Conservation (phyloP, 92 coral and sea anemone genomes). For the Scolanthus callimorphus region DNA sequence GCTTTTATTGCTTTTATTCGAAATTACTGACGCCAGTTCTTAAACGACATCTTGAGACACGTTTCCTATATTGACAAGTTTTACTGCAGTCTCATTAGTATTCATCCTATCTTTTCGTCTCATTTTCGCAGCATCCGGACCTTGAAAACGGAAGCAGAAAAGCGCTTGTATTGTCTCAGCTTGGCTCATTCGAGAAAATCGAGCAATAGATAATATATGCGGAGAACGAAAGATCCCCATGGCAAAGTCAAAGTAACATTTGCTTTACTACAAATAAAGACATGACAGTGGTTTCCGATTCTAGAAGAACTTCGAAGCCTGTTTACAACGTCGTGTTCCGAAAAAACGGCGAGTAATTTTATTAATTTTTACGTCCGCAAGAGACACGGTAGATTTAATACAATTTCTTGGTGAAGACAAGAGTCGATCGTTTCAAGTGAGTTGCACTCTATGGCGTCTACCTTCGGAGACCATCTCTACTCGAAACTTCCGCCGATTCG, state of each 20-base stretch:
- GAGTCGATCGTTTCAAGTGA: no score
- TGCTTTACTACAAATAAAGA: not conserved
- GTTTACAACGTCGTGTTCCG: not conserved
- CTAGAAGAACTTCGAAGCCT: not conserved
- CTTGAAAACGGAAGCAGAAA: not conserved
- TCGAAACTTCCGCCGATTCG: constrained; percentile 78
- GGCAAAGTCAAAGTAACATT: no score
- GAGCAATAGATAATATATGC: not conserved
- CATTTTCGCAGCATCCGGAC: not conserved
- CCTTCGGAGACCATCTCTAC: constrained; percentile 60
- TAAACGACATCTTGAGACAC: no score
- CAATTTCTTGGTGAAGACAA: no score
- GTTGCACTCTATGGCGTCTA: constrained; percentile 67
- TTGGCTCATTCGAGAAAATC: not conserved
- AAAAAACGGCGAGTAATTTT: not conserved
- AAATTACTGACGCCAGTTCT: no score
- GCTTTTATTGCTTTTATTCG: no score
- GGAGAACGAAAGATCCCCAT: no score
- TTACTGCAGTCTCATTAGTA: not conserved
- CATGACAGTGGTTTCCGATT: no score
- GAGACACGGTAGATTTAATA: no score
- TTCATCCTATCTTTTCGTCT: not conserved
- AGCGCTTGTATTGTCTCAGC: not conserved
- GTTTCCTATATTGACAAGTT: no score
- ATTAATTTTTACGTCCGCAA: not conserved